These are phyloP conservation scores for Chesias legatella DNA, from an alignment of 2,888 invertebrate species.

Conservation along the genomic window DNA sequence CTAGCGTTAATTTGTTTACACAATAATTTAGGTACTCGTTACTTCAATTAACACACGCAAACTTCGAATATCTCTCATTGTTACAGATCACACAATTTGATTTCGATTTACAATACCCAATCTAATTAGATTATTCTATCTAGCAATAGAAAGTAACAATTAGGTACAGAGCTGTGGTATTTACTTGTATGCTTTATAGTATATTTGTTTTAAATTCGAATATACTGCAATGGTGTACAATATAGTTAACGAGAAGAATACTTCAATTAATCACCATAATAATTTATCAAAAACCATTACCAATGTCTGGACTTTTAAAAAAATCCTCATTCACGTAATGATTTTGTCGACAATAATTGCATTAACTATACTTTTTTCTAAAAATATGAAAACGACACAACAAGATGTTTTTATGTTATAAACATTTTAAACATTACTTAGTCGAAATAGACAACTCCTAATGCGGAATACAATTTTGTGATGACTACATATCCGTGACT, in stretches of 20 bases:
- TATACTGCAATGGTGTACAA: slow-evolving; percentile 69
- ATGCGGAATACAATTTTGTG: slow-evolving; percentile 69
- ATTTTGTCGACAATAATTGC: slow-evolving; percentile 61
- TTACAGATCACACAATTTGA: slow-evolving; percentile 63
- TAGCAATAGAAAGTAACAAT: slow-evolving; percentile 80
- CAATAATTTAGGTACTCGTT: slow-evolving; percentile 28
- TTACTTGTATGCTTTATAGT: slow-evolving; percentile 52
- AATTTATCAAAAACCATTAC: slow-evolving; percentile 63
- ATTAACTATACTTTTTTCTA: slow-evolving; percentile 64
- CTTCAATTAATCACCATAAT: slow-evolving; percentile 65
- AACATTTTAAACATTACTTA: slow-evolving; percentile 64
- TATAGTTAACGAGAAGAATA: slow-evolving; percentile 69
- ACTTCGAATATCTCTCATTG: slow-evolving; percentile 39
- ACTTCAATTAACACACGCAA: slow-evolving; percentile 39
- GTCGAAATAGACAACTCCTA: slow-evolving; percentile 62
- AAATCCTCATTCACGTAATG: slow-evolving; percentile 41
- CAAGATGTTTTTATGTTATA: slow-evolving; percentile 65
- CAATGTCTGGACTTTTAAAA: slow-evolving; percentile 54
- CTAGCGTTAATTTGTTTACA: slow-evolving; percentile 23
- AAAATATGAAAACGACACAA: slow-evolving; percentile 77
- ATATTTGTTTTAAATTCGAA: slow-evolving; percentile 64
- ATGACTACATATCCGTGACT: slow-evolving; percentile 70
- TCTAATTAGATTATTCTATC: slow-evolving; percentile 80
- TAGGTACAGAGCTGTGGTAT: slow-evolving; percentile 75
- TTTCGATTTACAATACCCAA: slow-evolving; percentile 63